These are phyloP conservation scores for Picathartes gymnocephalus DNA, from an alignment of 2,113 vertebrate genomes.

Conservation along the genomic window DNA sequence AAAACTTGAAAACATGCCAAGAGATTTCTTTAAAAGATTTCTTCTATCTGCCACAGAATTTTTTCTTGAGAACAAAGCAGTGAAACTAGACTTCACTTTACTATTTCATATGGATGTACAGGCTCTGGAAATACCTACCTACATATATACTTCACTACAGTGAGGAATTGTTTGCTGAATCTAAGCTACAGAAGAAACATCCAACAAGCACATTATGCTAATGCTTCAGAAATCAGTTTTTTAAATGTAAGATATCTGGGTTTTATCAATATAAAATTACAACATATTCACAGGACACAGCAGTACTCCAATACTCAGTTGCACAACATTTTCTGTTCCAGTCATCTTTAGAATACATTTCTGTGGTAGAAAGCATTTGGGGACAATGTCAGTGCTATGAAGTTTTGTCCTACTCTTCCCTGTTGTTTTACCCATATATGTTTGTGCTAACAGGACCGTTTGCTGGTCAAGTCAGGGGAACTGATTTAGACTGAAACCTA, in stretches of 20 bases:
- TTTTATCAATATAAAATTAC: not conserved
- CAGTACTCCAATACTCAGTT: not conserved
- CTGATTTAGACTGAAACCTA: not conserved
- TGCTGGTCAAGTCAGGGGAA: not conserved
- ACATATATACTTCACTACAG: not conserved
- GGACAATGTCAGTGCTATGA: not conserved
- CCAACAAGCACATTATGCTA: not conserved
- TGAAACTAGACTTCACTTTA: not conserved
- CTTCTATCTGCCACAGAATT: not conserved
- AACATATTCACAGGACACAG: not conserved
- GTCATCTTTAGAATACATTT: not conserved
- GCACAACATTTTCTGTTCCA: not conserved
- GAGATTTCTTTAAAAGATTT: not conserved
- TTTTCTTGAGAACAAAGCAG: not conserved
- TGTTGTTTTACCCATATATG: rapidly evolving
- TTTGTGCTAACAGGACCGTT: rapidly evolving
- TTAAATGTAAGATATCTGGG: not conserved
- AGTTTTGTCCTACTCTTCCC: not conserved
- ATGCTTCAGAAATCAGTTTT: not conserved
- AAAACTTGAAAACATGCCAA: not conserved
- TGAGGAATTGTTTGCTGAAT: not conserved
- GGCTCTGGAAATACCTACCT: not conserved
- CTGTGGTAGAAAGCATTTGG: not conserved
- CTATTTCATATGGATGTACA: not conserved
- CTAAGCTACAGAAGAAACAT: not conserved